Percentiles rank a stretch among this genome's conserved stretches.
phyloP scores from a whole-genome alignment of 1,140 invertebrate genomes.

The Cydia splendana region DNA sequence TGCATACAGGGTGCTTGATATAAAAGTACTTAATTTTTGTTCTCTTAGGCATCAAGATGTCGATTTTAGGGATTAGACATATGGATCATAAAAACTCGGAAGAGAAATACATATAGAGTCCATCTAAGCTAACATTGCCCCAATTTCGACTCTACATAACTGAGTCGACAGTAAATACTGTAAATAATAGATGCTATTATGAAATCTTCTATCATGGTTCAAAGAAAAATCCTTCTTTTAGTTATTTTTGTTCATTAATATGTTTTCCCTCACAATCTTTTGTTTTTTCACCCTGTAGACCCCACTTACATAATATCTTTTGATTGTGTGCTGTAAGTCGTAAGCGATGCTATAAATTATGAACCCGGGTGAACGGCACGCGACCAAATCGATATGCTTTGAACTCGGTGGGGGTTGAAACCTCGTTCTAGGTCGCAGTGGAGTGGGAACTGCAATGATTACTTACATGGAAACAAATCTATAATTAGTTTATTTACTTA shows the following conservation, averaged over 20 bases:
- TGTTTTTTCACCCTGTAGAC: not conserved
- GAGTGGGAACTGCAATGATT: not conserved
- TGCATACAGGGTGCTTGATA: not conserved
- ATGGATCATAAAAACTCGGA: too few relatives aligned
- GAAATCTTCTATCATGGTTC: too few relatives aligned
- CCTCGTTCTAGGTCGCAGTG: constrained; percentile 21
- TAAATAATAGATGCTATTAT: too few relatives aligned
- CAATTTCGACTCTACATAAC: too few relatives aligned
- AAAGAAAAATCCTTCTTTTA: too few relatives aligned
- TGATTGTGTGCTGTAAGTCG: constrained; percentile 1
- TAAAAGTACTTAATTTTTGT: not conserved
- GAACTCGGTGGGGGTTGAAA: constrained; percentile 26
- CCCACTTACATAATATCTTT: not conserved
- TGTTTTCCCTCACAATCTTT: not conserved
- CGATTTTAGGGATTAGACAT: too few relatives aligned
- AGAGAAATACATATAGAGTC: too few relatives aligned
- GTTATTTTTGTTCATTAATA: too few relatives aligned
- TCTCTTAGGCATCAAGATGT: not conserved
- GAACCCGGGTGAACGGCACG: constrained; percentile 37
- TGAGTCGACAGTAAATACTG: too few relatives aligned
- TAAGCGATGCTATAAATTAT: constrained; percentile 35
- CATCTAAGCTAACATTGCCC: too few relatives aligned
- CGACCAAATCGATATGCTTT: constrained; percentile 37
- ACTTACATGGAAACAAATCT: not conserved
- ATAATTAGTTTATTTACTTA: too few relatives aligned